Percentiles rank a stretch among this genome's conserved stretches.
Conservation (phyloP, 2,888 invertebrate species). For the Aelia acuminata region DNA sequence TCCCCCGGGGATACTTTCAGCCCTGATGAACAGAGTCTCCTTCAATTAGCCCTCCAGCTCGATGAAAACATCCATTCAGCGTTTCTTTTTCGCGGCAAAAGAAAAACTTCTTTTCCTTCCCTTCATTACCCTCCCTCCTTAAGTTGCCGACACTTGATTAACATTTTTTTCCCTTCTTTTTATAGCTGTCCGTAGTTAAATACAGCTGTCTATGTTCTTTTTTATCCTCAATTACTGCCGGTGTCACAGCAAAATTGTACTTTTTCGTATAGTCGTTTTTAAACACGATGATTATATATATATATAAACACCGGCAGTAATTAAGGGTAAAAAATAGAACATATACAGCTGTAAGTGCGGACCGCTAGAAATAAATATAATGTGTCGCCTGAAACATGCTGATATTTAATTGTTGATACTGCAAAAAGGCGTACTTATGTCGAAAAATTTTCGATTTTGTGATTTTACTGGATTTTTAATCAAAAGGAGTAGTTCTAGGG, state of each 20-base stretch:
- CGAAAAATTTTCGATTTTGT: no score
- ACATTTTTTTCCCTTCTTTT: slow-evolving; percentile 5
- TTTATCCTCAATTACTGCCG: neutral
- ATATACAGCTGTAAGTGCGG: no score
- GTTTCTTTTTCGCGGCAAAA: neutral
- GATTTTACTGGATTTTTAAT: no score
- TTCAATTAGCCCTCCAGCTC: slow-evolving; percentile 21
- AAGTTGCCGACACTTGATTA: slow-evolving; percentile 19
- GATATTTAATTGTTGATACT: no score
- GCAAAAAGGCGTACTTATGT: no score
- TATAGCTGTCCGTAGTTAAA: slow-evolving; percentile 11
- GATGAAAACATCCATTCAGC: slow-evolving; percentile 42
- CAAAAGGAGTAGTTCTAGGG: no score
- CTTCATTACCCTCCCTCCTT: slow-evolving; percentile 33
- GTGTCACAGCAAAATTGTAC: neutral
- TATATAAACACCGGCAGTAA: no score
- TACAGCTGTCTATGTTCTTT: neutral
- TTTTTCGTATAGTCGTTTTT: no score
- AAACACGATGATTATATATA: neutral
- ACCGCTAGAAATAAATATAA: no score
- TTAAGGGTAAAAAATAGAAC: no score
- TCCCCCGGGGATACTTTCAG: slow-evolving; percentile 32
- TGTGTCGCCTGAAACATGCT: no score
- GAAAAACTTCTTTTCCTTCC: slow-evolving; percentile 15
- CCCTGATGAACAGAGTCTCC: slow-evolving; percentile 41